Base-by-base conservation (phyloP, 2,888 invertebrate species). In the Tetranychus truncatus region DNA sequence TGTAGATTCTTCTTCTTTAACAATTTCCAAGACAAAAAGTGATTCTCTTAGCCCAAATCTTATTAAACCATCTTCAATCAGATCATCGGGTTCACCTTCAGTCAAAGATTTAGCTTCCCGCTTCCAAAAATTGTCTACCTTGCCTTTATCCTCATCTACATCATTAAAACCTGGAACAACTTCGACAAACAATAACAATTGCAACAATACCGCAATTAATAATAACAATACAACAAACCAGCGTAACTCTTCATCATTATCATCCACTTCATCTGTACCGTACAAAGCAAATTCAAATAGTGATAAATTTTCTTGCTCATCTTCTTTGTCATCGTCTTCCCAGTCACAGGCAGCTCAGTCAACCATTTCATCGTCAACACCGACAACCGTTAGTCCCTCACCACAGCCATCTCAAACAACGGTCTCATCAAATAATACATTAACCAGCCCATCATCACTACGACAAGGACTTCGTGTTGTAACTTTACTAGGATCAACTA, bases 61-160 rank as follows among this genome's bases (percentile, higher is more conserved):
- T 11, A n/a, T 15, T n/a, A n/a, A 44, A 24, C 45, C 44, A 15
- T 34, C 66, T 15, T 24, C 15, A 20, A 24, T 75, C 20, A 84
- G 82, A 76, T 24, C 69, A 69, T 24, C 9, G 11, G 6, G 69
- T 69, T 24, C 69, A 24, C 69, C 69, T 69, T 86, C 87, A 66
- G 91, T 92, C 0, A 88, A 88, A 82, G 91, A 90, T 82, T 86
- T 92, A 81, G 91, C 92, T 1, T 90, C 90, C 1, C 88, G 88
- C 80, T 92, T 92, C 82, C 92, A 92, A 82, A 80, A 79, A 74
- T 79, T 81, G 46, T 20, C 45, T 45, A 24, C 72, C 11, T 55
- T 15, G 3, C 9, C 55, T 15, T 55, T 55, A 55, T 6, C 55
- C 55, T 15, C 55, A 55, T 55, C 69, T 69, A 18, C 69, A 69